Base-by-base conservation (phyloP, 2,888 invertebrate species). In the Sarcophaga subvicina region DNA sequence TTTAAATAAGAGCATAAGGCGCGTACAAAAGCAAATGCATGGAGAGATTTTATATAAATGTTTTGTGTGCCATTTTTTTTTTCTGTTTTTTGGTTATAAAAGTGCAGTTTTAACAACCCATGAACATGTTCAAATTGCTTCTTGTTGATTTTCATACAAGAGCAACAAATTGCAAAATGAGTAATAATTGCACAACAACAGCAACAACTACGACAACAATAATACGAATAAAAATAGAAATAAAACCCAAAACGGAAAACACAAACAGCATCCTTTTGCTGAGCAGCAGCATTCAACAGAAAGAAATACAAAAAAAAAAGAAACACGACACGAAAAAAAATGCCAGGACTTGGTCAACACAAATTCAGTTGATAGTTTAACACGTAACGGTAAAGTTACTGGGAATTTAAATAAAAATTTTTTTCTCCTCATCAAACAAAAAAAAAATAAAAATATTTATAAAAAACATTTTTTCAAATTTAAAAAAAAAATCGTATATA, bases 301-400 rank as follows among this genome's bases (percentile, higher is more conserved):
- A 49, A 49, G 8, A 1, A 14, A 12, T 11, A 12, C 49, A 14
- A 3, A 37, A 37, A 37, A 10, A 37, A 37, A 2, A 37, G 1
- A 8, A 37, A 37, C 6, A 37, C 8, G 37, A 37, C 37, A 37
- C 8, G 37, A 37, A 37, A 37, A 37, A 37, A 37, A 37, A 37
- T 37, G 37, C 8, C 37, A 82, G 84, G 87, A 87, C 87, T 87
- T 87, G 87, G 87, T 82, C 84, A 87, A 87, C 81, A 87, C 59
- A 79, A 87, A 84, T 79, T 87, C 79, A 87, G 87, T 87, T 87
- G 84, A 76, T 84, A 84, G 87, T 80, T 82, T 76, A 87, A 79
- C 87, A 87, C 79, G 84, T 84, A 84, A 82, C 87, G 71, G 87
- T 72, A 63, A 81, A 87, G 84, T 84, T 87, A 83, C 59, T 64